Percentiles rank a stretch among this genome's conserved stretches.
Evolutionary conservation across 2,113 vertebrate species (phyloP).

Genomic region (Platichthys flesus): DNA sequence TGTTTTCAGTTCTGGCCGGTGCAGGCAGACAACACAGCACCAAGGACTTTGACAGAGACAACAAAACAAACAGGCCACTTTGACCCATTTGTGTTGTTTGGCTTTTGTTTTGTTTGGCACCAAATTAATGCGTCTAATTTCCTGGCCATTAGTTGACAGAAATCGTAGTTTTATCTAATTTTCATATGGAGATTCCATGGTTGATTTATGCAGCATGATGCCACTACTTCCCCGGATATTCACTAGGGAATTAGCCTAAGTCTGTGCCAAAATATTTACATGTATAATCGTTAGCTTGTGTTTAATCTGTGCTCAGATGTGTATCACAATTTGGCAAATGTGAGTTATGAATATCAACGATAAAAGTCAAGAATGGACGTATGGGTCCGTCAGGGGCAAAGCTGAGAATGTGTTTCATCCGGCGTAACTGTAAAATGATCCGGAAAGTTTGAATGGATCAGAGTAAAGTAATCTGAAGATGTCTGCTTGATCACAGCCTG

Average conservation of each 20-base stretch:
- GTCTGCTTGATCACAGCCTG: slow-evolving; percentile 42
- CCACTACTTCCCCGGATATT: slow-evolving; percentile 28
- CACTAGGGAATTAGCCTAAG: slow-evolving; percentile 37
- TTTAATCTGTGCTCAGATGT: slow-evolving; percentile 68
- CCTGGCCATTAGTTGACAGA: slow-evolving; percentile 63
- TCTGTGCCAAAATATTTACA: slow-evolving; percentile 66
- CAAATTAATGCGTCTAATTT: slow-evolving; percentile 54
- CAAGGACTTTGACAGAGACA: slow-evolving; percentile 44
- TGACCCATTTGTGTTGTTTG: slow-evolving; percentile 27
- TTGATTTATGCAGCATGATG: slow-evolving; percentile 50
- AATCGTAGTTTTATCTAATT: slow-evolving; percentile 48
- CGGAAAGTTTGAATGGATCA: slow-evolving; percentile 23
- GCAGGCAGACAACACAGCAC: slow-evolving; percentile 40
- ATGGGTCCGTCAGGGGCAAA: slow-evolving; percentile 21
- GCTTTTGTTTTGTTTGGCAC: slow-evolving; percentile 53
- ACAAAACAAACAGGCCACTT: slow-evolving; percentile 42
- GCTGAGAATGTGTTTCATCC: slow-evolving; percentile 14
- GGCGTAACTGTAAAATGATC: not conserved
- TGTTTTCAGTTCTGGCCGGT: slow-evolving; percentile 53
- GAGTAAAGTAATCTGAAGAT: slow-evolving; percentile 37
- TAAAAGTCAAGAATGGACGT: slow-evolving; percentile 45
- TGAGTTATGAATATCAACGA: slow-evolving; percentile 36
- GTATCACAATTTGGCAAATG: slow-evolving; percentile 32
- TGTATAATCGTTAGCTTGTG: slow-evolving; percentile 61
- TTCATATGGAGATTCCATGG: slow-evolving; percentile 44